Evolutionary conservation across 2,113 vertebrate genomes (phyloP).

Genomic region (Nanorana parkeri): DNA sequence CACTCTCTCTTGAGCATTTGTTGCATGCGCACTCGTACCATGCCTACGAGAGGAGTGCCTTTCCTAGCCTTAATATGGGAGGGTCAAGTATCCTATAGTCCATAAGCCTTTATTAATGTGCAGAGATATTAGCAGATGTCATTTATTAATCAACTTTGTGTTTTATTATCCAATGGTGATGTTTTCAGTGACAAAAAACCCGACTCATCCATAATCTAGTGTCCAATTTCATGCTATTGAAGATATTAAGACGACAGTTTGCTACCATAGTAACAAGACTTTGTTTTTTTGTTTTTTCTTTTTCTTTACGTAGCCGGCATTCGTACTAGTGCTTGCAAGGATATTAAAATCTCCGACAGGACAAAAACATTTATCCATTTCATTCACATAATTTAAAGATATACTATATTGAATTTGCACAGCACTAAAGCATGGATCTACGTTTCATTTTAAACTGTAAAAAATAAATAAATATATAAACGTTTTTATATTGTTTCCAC

Average conservation of each 20-base stretch:
- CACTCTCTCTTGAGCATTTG: slow-evolving; percentile 65
- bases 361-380: slow-evolving; percentile 68
- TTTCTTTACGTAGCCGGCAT: slow-evolving; percentile 77
- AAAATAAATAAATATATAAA: slow-evolving; percentile 70
- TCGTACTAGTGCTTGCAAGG: slow-evolving; percentile 80
- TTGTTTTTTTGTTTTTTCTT: slow-evolving; percentile 61
- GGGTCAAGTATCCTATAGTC: slow-evolving; percentile 71
- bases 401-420: slow-evolving; percentile 87
- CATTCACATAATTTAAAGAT: slow-evolving; percentile 76
- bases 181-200: slow-evolving; percentile 69
- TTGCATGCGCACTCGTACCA: slow-evolving; percentile 73
- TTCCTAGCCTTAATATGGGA: slow-evolving; percentile 81
- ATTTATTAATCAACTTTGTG: slow-evolving; percentile 72
- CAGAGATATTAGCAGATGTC: slow-evolving; percentile 74
- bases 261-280: slow-evolving; percentile 68
- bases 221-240: slow-evolving; percentile 78
- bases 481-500: slow-evolving; percentile 86
- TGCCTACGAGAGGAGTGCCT: slow-evolving; percentile 73
- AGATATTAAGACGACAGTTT: slow-evolving; percentile 68
- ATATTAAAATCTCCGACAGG: slow-evolving; percentile 71
- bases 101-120: slow-evolving; percentile 74
- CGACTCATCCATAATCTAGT: slow-evolving; percentile 72
- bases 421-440: slow-evolving; percentile 91
- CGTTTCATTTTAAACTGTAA: slow-evolving; percentile 86
- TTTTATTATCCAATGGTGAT: slow-evolving; percentile 77